Percentiles rank a stretch among this genome's conserved stretches.
Conservation (phyloP, 1,140 invertebrate species). For the Ostrea edulis region DNA sequence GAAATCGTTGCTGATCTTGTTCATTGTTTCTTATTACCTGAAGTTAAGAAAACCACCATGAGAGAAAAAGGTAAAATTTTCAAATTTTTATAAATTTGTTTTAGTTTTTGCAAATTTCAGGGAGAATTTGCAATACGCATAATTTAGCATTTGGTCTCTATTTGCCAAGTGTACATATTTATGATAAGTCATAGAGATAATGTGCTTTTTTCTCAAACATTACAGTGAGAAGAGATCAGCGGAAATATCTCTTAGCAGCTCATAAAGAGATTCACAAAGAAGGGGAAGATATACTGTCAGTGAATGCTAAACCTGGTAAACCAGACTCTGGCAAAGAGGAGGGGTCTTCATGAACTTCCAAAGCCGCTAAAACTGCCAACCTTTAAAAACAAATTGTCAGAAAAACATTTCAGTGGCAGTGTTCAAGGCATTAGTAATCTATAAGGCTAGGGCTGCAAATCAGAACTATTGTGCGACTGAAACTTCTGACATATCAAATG, state of each 20-base stretch:
- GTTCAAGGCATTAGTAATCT: neutral
- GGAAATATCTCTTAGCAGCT: slow-evolving; percentile 75
- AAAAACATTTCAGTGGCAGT: neutral
- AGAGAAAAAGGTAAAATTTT: slow-evolving; percentile 73
- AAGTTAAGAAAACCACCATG: slow-evolving; percentile 80
- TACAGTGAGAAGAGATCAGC: slow-evolving; percentile 74
- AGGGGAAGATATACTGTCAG: slow-evolving; percentile 70
- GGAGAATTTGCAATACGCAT: neutral
- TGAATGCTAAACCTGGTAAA: slow-evolving; percentile 63
- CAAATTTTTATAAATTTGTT: neutral
- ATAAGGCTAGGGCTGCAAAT: neutral
- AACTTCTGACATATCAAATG: neutral
- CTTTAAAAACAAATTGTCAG: neutral
- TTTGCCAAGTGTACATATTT: neutral
- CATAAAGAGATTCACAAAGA: slow-evolving; percentile 77
- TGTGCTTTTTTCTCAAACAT: slow-evolving; percentile 16
- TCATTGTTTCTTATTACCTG: slow-evolving; percentile 84
- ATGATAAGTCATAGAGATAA: neutral
- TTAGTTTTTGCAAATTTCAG: no score
- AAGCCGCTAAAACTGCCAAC: neutral
- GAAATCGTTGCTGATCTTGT: slow-evolving; percentile 84
- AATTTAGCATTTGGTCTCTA: neutral
- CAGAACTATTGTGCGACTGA: neutral
- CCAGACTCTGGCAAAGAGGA: slow-evolving; percentile 41
- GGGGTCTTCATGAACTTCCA: neutral